Percentiles rank a stretch among this genome's conserved stretches.
Evolutionary conservation across 2,888 invertebrate species (phyloP).

Genomic region (Xylocampa areola): DNA sequence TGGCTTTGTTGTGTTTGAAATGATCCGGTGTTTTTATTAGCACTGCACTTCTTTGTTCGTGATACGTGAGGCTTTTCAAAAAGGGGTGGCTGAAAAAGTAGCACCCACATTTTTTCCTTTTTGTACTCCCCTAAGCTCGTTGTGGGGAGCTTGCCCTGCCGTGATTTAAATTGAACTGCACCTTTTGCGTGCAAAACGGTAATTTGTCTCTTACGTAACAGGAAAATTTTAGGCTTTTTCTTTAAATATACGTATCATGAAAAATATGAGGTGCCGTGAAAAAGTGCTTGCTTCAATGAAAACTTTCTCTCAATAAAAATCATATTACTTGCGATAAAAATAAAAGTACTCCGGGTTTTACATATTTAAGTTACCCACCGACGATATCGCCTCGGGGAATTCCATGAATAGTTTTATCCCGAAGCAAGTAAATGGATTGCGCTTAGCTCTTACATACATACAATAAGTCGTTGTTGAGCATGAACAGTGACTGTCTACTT

Average conservation of each 20-base stretch:
- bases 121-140: constrained; percentile 30
- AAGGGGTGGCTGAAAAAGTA: constrained; percentile 44
- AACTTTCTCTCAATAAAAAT: constrained; percentile 36
- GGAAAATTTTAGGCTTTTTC: constrained; percentile 29
- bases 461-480: constrained; percentile 39
- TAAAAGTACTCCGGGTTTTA: constrained; percentile 35
- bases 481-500: constrained; percentile 46
- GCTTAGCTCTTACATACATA: constrained; percentile 45
- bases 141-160: constrained; percentile 30
- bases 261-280: constrained; percentile 32
- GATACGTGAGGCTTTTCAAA: constrained; percentile 54
- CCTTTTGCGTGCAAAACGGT: constrained; percentile 51
- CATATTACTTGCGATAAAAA: constrained; percentile 26
- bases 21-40: constrained; percentile 57
- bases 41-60: constrained; percentile 47
- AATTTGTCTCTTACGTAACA: constrained; percentile 43
- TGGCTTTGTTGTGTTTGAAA: constrained; percentile 54
- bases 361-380: constrained; percentile 28
- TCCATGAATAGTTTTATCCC: constrained; percentile 53
- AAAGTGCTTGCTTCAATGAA: constrained; percentile 20
- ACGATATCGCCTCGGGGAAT: constrained; percentile 42
- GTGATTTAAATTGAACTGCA: constrained; percentile 60
- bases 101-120: constrained; percentile 45
- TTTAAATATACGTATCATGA: constrained; percentile 32
- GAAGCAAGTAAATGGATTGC: constrained; percentile 49